These are phyloP conservation scores for Notothenia rossii DNA, from an alignment of 2,113 vertebrate species.

Conservation along the genomic window DNA sequence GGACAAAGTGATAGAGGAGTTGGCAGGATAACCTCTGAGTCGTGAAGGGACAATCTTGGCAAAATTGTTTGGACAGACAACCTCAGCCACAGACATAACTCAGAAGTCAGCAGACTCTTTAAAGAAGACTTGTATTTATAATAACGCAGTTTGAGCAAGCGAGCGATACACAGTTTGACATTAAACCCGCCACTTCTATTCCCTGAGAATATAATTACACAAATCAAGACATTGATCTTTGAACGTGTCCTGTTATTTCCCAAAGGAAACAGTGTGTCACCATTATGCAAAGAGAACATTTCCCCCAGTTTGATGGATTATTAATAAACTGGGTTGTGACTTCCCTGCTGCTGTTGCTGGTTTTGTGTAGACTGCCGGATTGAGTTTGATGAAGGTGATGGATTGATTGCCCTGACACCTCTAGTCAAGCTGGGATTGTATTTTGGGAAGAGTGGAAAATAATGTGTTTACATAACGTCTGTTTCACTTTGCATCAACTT, in stretches of 20 bases:
- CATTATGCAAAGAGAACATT: constrained; percentile 17
- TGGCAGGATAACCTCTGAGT: background rate
- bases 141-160: background rate
- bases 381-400: constrained; percentile 63
- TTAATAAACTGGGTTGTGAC: constrained; percentile 38
- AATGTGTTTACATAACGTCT: constrained; percentile 49
- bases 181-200: background rate
- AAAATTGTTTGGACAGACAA: constrained; percentile 12
- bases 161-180: background rate
- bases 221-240: constrained; percentile 43
- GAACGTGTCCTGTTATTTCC: constrained; percentile 34
- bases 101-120: constrained; percentile 13
- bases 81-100: background rate
- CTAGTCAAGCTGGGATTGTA: constrained; percentile 51
- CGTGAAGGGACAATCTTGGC: background rate
- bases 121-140: constrained; percentile 28
- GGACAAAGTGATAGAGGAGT: constrained; percentile 22
- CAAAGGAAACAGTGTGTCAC: constrained; percentile 34
- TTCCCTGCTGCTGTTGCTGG: constrained; percentile 29
- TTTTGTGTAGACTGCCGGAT: constrained; percentile 29
- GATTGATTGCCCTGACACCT: constrained; percentile 60
- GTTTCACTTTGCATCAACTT: constrained; percentile 51
- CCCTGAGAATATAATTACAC: constrained; percentile 43
- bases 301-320: constrained; percentile 3
- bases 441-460: constrained; percentile 36